Percentiles rank a stretch among this genome's conserved stretches.
Conservation (phyloP, 2,797 vertebrate species). For the Megalops cyprinoides region DNA sequence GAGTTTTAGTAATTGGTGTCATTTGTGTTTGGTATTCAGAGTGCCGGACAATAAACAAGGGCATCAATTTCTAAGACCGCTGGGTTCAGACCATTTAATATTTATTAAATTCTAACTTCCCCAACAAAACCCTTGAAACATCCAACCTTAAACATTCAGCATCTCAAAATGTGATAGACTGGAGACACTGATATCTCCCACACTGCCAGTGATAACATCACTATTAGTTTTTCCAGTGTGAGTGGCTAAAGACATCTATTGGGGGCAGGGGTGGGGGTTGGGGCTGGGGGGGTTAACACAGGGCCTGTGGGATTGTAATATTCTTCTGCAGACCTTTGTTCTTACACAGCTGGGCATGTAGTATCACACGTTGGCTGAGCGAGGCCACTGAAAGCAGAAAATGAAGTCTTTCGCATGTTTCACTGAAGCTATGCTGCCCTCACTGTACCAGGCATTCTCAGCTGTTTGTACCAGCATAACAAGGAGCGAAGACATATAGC, state of each 20-base stretch:
- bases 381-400: neutral
- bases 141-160: neutral
- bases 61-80: too few species aligned
- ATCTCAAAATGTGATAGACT: neutral
- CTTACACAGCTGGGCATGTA: constrained; percentile 24
- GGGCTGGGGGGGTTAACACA: neutral
- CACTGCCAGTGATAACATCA: neutral
- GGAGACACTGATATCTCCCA: neutral
- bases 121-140: too few species aligned
- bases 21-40: too few species aligned
- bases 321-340: neutral
- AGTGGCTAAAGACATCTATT: neutral
- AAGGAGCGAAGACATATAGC: neutral
- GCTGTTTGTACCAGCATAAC: constrained; percentile 21
- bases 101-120: too few species aligned
- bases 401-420: constrained; percentile 11
- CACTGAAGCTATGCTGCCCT: constrained; percentile 3
- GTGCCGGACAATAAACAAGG: too few species aligned
- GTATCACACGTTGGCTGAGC: constrained; percentile 9
- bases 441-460: constrained; percentile 11
- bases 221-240: constrained; percentile 16
- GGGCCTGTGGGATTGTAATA: neutral
- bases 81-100: too few species aligned
- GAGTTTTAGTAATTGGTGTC: too few species aligned
- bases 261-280: neutral